Conservation (phyloP, 2,797 vertebrate genomes). For the Tragelaphus eurycerus region DNA sequence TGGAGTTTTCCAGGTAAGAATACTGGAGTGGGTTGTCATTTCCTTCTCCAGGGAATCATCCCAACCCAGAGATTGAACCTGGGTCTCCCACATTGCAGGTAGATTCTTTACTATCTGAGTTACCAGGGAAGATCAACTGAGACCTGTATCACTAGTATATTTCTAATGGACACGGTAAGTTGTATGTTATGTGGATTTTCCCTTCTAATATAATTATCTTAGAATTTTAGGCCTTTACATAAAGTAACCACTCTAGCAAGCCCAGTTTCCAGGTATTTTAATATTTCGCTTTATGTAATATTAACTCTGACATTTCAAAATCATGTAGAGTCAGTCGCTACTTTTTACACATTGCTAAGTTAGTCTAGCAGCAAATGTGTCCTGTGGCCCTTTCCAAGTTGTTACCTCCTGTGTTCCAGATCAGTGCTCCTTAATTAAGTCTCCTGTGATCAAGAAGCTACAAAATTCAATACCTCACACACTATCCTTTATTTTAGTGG, state of each 20-base stretch:
- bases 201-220: neutral
- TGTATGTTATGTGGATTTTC: neutral
- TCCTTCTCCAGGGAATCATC: neutral
- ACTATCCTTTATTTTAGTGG: neutral
- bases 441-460: neutral
- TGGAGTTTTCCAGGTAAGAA: neutral
- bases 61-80: neutral
- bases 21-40: neutral
- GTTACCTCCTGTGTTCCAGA: neutral
- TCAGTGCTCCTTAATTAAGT: neutral
- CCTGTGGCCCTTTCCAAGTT: neutral
- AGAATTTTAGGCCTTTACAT: neutral
- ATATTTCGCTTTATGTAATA: neutral
- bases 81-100: fast-evolving
- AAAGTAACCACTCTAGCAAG: neutral
- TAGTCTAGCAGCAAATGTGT: neutral
- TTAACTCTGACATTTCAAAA: neutral
- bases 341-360: neutral
- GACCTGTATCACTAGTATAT: neutral
- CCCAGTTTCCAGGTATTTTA: neutral
- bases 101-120: neutral
- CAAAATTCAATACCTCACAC: neutral
- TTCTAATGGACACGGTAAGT: neutral
- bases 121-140: neutral
- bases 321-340: neutral